phyloP scores from a whole-genome alignment of 1,140 invertebrate genomes.

The Rhyzopertha dominica region DNA sequence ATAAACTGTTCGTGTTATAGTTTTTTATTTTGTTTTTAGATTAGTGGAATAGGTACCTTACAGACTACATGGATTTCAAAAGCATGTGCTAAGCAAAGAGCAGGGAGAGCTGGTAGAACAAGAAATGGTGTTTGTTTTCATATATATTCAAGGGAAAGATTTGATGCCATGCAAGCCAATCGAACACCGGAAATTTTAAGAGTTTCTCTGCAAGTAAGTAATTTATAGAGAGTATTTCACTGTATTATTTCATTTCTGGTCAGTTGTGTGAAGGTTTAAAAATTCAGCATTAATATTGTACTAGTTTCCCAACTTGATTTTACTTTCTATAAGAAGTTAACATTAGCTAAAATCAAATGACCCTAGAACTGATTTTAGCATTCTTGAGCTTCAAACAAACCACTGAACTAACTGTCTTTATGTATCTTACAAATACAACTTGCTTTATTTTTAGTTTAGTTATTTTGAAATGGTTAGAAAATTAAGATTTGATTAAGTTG shows the following conservation, averaged over 20 bases:
- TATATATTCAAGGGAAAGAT: constrained; percentile 68
- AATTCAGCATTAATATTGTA: background rate
- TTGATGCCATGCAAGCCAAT: constrained; percentile 58
- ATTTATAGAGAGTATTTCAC: constrained; percentile 12
- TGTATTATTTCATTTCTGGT: too few relatives aligned
- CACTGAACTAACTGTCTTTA: too few relatives aligned
- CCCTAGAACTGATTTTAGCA: too few relatives aligned
- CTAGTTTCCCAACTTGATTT: too few relatives aligned
- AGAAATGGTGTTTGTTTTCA: constrained; percentile 74
- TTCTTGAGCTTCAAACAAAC: too few relatives aligned
- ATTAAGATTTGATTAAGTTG: too few relatives aligned
- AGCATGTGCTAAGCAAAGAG: constrained; percentile 70
- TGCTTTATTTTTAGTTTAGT: too few relatives aligned
- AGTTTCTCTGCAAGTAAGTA: constrained; percentile 53
- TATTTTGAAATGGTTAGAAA: too few relatives aligned
- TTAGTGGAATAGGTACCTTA: constrained; percentile 59
- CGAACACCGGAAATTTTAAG: constrained; percentile 73
- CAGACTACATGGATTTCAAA: constrained; percentile 72
- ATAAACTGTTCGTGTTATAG: too few relatives aligned
- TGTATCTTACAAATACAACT: too few relatives aligned
- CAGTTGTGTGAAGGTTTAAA: background rate
- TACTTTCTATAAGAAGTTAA: too few relatives aligned
- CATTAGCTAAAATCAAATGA: too few relatives aligned
- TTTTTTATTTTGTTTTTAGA: constrained; percentile 24
- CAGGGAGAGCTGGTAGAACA: constrained; percentile 81